A percentile compares a stretch with the other conserved stretches of the same genome.
These are phyloP conservation scores for Coturnix japonica DNA, from an alignment of 2,113 vertebrate species.

Conservation along the genomic window DNA sequence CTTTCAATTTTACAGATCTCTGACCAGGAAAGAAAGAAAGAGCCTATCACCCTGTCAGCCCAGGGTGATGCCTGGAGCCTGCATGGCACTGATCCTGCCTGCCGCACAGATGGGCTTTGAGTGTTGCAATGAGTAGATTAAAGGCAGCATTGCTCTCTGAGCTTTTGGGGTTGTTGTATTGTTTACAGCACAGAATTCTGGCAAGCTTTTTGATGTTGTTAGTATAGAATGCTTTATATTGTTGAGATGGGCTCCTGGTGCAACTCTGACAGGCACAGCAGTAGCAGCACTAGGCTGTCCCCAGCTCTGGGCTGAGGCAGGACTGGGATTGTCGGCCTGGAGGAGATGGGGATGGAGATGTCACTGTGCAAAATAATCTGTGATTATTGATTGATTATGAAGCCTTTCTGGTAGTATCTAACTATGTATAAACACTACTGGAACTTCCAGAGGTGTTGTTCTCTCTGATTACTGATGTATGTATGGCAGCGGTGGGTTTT, in stretches of 20 bases:
- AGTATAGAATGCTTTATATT: neutral
- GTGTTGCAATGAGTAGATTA: neutral
- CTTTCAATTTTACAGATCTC: neutral
- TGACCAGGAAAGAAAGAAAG: neutral
- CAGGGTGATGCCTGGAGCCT: neutral
- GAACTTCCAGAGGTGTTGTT: neutral
- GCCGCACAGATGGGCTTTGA: neutral
- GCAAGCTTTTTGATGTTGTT: neutral
- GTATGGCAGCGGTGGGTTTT: neutral
- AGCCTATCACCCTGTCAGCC: neutral
- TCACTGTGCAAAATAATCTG: too few species aligned
- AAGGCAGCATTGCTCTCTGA: neutral
- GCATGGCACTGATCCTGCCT: neutral
- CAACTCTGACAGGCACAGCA: accelerated
- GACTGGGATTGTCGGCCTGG: accelerated
- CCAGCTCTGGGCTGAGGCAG: neutral
- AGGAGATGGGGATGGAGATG: neutral
- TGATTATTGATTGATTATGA: neutral
- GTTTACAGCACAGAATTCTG: neutral
- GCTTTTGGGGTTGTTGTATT: neutral
- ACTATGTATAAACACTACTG: neutral
- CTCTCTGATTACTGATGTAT: neutral
- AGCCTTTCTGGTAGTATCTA: neutral
- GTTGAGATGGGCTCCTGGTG: neutral
- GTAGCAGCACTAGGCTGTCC: neutral